Conservation (phyloP, 1,140 invertebrate genomes). For the Sipha flava region DNA sequence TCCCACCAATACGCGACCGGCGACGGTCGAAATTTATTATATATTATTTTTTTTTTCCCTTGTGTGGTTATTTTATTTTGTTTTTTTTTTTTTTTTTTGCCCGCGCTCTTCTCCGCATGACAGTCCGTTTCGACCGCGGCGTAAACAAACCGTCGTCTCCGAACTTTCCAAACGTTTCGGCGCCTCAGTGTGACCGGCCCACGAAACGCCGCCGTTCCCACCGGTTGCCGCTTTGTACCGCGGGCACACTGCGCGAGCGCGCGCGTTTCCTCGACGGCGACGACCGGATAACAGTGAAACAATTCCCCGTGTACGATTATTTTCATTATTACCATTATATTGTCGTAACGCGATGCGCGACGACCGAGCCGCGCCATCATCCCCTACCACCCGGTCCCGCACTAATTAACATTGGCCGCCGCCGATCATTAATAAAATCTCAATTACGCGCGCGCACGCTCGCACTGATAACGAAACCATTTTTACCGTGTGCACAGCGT, state of each 20-base stretch:
- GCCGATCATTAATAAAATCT: constrained; percentile 15
- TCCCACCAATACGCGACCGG: background rate
- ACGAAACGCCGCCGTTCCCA: background rate
- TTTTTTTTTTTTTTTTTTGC: constrained; percentile 4
- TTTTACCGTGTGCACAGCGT: too few species aligned
- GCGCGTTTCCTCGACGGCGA: background rate
- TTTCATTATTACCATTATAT: background rate
- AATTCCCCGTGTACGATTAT: background rate
- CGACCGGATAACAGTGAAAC: background rate
- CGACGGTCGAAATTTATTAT: background rate
- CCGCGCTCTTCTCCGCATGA: background rate
- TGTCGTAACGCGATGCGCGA: background rate
- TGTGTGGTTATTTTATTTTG: background rate
- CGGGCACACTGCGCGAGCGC: background rate
- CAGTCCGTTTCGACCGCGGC: background rate
- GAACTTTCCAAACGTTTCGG: constrained; percentile 21
- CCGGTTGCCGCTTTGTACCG: background rate
- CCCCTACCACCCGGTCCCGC: background rate
- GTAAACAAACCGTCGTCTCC: constrained; percentile 12
- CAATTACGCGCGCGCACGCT: background rate
- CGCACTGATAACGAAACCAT: background rate
- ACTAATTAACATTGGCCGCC: background rate
- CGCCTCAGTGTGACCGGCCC: constrained; percentile 9
- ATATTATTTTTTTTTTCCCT: background rate
- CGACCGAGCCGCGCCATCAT: background rate